These are phyloP conservation scores for Kryptopterus vitreolus DNA, from an alignment of 2,797 vertebrate genomes.

Conservation along the genomic window DNA sequence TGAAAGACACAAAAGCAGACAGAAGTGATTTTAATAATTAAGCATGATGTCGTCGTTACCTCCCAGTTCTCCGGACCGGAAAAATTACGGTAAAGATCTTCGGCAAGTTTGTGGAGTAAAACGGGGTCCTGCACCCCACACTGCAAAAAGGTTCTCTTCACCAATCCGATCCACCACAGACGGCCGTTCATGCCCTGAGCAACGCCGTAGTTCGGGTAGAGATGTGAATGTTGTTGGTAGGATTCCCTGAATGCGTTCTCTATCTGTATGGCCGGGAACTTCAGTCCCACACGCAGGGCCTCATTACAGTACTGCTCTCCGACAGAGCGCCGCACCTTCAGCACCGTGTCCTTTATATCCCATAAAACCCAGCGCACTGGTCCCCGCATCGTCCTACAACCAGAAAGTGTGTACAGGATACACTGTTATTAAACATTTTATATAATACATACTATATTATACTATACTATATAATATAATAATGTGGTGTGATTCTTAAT, in stretches of 20 bases:
- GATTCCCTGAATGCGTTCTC: conserved; percentile 72
- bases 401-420: neutral
- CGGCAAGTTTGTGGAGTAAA: conserved; percentile 68
- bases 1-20: neutral
- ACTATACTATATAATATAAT: too few species aligned
- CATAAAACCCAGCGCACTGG: conserved; percentile 84
- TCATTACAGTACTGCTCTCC: conserved; percentile 83
- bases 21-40: neutral
- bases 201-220: conserved; percentile 86
- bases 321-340: conserved; percentile 81
- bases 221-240: conserved; percentile 68
- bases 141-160: conserved; percentile 79
- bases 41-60: conserved; percentile 60
- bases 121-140: conserved; percentile 72
- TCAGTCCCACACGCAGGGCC: conserved; percentile 76
- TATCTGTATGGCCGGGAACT: conserved; percentile 69
- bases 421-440: neutral
- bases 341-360: conserved; percentile 92
- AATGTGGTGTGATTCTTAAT: too few species aligned
- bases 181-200: conserved; percentile 77
- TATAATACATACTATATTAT: too few species aligned
- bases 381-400: conserved; percentile 65
- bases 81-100: conserved; percentile 83
- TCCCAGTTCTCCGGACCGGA: conserved; percentile 81
- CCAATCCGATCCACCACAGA: conserved; percentile 84